Evolutionary conservation across 2,113 vertebrate genomes (phyloP), one percentile per base, ranked within the genome.

Genomic region (Pogona vitticeps): DNA sequence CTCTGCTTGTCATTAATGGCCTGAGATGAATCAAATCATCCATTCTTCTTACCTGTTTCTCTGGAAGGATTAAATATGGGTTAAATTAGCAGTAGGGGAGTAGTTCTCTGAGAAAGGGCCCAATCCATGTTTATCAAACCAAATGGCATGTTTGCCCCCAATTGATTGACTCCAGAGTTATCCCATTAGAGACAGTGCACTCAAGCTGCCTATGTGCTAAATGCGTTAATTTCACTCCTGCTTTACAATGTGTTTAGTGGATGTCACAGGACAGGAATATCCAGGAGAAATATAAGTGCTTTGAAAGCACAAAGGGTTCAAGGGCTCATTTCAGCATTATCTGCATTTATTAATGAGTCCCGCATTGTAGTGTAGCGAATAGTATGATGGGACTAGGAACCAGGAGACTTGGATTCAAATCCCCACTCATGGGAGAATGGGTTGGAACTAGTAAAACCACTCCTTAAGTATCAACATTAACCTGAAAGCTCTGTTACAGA

Each of bases 41-140:
- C 63, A 79, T 80, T 40, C 59, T 72, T 86, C 73, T 31, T 68
- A 68, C 52, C 63, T 75, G 77, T 31, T 84, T 77, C 33, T 84
- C 40, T 70, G 46, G 83, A 46, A 23, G 73, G 38, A 78, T 21
- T 63, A 67, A 46, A 83, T 82, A 59, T 77, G 26, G 65, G 61
- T 65, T 20, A 17, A 1, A 65, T 12, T 26, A 67, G 65, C 23
- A 23, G 61, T 31, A 36, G 28, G n/a, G 52, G 36, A 15, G 28
- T 21, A 23, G 18, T 65, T 82, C 71, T 73, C 26, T 65, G 70
- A 56, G 33, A 59, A 63, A n/a, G 15, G 70, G 23, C 7, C 21
- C 52, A 28, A 2, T 20, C 52, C 14, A 38, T 23, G 40, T n/a
- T n/a, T 9, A 75, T 67, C 17, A 73, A 52, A 61, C 15, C 38